Evolutionary conservation across 2,888 invertebrate genomes (phyloP).

Genomic region (Alentia gelatinosa): DNA sequence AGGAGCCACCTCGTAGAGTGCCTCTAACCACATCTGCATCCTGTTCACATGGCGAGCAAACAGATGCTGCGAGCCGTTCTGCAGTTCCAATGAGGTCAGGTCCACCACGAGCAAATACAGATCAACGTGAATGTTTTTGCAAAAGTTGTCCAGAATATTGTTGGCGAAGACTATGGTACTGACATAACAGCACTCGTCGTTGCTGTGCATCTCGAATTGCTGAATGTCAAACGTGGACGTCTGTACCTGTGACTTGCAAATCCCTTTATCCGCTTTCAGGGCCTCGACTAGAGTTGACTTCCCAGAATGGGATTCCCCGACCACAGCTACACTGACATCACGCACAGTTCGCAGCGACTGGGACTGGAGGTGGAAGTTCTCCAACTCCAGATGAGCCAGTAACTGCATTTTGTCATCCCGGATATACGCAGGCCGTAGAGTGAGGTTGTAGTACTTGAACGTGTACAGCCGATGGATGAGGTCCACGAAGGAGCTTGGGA

Average conservation of each 20-base stretch:
- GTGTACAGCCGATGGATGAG: slow-evolving; percentile 63
- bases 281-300: slow-evolving; percentile 67
- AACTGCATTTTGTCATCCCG: slow-evolving; percentile 63
- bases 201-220: slow-evolving; percentile 67
- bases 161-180: slow-evolving; percentile 67
- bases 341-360: slow-evolving; percentile 58
- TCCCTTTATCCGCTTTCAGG: slow-evolving; percentile 65
- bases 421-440: slow-evolving; percentile 64
- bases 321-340: slow-evolving; percentile 66
- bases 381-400: slow-evolving; percentile 66
- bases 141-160: slow-evolving; percentile 65
- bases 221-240: slow-evolving; percentile 65
- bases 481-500: slow-evolving; percentile 65
- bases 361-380: slow-evolving; percentile 63
- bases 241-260: slow-evolving; percentile 63
- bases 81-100: slow-evolving; percentile 67
- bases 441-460: slow-evolving; percentile 67
- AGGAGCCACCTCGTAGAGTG: slow-evolving; percentile 67
- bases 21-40: slow-evolving; percentile 69
- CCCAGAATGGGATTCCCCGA: slow-evolving; percentile 68
- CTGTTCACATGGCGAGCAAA: slow-evolving; percentile 67
- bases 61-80: slow-evolving; percentile 68
- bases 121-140: slow-evolving; percentile 65
- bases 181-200: slow-evolving; percentile 63
- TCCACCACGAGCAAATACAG: slow-evolving; percentile 66